Percentiles rank a stretch among this genome's conserved stretches.
Evolutionary conservation across 2,888 invertebrate genomes (phyloP).

Genomic region (Conus canariensis): DNA sequence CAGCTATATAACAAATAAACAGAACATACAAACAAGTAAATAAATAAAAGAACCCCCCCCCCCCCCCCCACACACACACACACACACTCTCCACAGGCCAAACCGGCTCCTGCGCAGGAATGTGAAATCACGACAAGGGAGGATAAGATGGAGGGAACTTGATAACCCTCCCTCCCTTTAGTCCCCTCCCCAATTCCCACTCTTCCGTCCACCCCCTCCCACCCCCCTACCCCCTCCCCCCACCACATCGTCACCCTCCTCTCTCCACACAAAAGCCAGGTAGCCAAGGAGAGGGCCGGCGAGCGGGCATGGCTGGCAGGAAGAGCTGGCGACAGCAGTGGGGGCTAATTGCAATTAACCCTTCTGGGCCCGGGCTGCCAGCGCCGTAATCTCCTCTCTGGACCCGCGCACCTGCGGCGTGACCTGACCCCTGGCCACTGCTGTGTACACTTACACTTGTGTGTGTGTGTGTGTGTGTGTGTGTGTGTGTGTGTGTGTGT

Average conservation of each 20-base stretch:
- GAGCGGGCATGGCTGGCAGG: background rate
- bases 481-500: background rate
- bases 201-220: background rate
- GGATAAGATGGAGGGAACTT: no score
- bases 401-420: conserved; percentile 9
- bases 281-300: background rate
- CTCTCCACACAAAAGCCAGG: no score
- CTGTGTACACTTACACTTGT: no score
- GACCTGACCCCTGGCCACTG: background rate
- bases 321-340: conserved; percentile 29
- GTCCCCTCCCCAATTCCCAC: background rate
- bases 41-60: no score
- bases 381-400: background rate
- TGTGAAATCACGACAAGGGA: no score
- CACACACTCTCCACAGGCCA: no score
- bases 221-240: background rate
- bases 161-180: no score
- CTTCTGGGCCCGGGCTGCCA: conserved; percentile 20
- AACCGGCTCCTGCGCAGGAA: no score
- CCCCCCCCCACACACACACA: no score
- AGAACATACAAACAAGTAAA: no score
- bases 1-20: no score
- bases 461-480: background rate
- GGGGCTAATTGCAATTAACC: conserved; percentile 32
- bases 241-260: background rate